Evolutionary conservation across 2,888 invertebrate genomes (phyloP), one percentile per base, ranked within the genome.

Genomic region (Argyresthia goedartella): DNA sequence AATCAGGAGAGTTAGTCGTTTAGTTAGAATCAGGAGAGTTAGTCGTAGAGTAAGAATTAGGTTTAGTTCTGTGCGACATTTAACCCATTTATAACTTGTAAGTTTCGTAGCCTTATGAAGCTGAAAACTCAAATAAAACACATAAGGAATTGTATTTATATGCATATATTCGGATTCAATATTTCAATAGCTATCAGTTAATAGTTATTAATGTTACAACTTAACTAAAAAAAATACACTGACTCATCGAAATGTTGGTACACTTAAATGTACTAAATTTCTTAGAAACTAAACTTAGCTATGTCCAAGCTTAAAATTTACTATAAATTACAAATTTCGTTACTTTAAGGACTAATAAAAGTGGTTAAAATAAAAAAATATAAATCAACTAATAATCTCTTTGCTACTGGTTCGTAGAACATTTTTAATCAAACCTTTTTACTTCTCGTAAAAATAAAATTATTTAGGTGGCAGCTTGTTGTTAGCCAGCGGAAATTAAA

Each of bases 91-190:
- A n/a, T n/a, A n/a, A n/a, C n/a, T n/a, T n/a, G n/a, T n/a, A n/a
- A n/a, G n/a, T n/a, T n/a, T n/a, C n/a, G n/a, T n/a, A n/a, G n/a
- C n/a, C n/a, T n/a, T n/a, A n/a, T n/a, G n/a, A n/a, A n/a, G n/a
- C n/a, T 15, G 6, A 14, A 44, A 14, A 14, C 14, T 44, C 42
- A 65, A 76, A 74, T 71, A 58, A 76, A 76, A 77, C 67, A 63
- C 71, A 57, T 52, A n/a, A 57, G 13, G n/a, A 56, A 42, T 52
- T 76, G 74, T 73, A 78, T 81, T 85, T 81, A 81, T 81, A 84
- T 81, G 82, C 78, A 81, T 86, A 85, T 85, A 85, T 82, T 85
- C 81, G 77, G 81, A 78, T 84, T 84, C 76, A 84, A 79, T 84
- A 82, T 79, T 80, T 81, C 78, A 81, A 80, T 82, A 81, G 71